Conservation (phyloP, 37 sponge, comb jelly and placozoan species). For the Chondrilla cf. caribensis region DNA sequence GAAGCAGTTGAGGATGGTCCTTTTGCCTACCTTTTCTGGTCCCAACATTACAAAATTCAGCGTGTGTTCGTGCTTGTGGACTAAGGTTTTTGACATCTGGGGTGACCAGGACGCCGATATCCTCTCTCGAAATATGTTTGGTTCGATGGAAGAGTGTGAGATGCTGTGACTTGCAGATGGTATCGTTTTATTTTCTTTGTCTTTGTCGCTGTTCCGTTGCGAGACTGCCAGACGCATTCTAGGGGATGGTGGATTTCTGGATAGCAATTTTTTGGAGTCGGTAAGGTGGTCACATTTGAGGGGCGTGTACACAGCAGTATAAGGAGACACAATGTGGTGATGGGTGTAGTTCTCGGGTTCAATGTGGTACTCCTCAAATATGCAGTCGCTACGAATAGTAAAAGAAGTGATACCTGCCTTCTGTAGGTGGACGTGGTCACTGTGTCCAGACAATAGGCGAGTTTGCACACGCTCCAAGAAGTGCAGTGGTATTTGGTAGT, state of each 20-base stretch:
- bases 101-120: background rate
- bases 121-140: background rate
- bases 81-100: background rate
- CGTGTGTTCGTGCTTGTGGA: background rate
- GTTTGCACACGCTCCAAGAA: background rate
- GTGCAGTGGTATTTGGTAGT: background rate
- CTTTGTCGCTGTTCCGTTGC: background rate
- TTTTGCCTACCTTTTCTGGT: background rate
- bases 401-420: background rate
- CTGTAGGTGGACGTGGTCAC: too few species aligned
- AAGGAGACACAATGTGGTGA: background rate
- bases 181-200: background rate
- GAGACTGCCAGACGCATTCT: background rate
- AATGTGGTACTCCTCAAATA: background rate
- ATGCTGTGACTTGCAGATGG: background rate
- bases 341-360: background rate
- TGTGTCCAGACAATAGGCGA: background rate
- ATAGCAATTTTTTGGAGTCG: background rate
- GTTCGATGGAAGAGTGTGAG: background rate
- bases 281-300: background rate
- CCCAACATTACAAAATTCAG: slow-evolving; percentile 1
- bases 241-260: background rate
- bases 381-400: background rate
- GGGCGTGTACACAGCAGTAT: background rate
- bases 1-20: background rate